Evolutionary conservation across 53 echinoderm and acorn worm genomes (phyloP).

Genomic region (Patiria pectinifera): DNA sequence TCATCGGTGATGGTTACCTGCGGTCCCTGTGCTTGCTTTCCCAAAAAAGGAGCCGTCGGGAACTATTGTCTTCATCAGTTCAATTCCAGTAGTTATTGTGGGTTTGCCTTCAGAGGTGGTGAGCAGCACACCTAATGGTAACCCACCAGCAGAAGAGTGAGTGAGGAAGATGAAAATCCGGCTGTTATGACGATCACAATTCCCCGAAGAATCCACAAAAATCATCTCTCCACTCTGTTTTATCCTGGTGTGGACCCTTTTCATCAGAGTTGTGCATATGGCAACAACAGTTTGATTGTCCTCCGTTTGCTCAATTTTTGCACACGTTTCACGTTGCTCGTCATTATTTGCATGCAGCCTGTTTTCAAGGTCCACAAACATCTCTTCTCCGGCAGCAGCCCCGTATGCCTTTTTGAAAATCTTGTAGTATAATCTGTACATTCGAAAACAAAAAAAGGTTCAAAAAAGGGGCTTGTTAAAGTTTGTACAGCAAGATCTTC

Average conservation of each 20-base stretch:
- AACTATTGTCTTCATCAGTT: conserved; percentile 40
- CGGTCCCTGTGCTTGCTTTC: conserved; percentile 18
- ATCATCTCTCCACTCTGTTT: conserved; percentile 43
- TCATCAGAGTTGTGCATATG: conserved; percentile 68
- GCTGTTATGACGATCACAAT: conserved; percentile 32
- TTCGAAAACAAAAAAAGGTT: too few species aligned
- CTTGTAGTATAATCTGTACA: too few species aligned
- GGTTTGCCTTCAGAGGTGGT: conserved; percentile 37
- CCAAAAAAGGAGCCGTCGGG: conserved; percentile 29
- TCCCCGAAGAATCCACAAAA: conserved; percentile 56
- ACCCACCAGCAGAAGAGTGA: conserved; percentile 54
- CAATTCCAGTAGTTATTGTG: conserved; percentile 11
- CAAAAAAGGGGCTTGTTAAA: too few species aligned
- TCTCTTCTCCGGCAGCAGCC: background rate
- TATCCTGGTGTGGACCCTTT: conserved; percentile 52
- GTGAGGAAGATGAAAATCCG: conserved; percentile 63
- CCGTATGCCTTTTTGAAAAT: too few species aligned
- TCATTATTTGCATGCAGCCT: conserved; percentile 48
- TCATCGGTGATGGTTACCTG: conserved; percentile 9
- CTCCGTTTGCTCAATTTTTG: conserved; percentile 41
- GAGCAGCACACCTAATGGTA: conserved; percentile 46
- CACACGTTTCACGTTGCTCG: conserved; percentile 26
- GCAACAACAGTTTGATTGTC: conserved; percentile 62
- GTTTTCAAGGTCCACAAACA: conserved; percentile 26
- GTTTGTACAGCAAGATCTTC: too few species aligned